Evolutionary conservation across 2,888 invertebrate species (phyloP).

Genomic region (Drosophila trichaetosa): DNA sequence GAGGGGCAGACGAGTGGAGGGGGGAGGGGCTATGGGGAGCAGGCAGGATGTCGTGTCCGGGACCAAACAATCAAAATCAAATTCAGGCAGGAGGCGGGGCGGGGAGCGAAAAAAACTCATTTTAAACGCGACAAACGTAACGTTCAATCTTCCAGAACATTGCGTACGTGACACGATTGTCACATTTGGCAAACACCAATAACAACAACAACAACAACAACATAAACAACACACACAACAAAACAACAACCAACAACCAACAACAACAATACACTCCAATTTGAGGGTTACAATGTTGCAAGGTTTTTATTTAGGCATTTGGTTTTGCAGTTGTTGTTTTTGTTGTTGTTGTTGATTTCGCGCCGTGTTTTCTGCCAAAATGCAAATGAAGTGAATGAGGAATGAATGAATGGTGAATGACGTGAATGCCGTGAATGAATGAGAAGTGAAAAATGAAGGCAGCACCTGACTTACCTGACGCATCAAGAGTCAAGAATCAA

Average conservation of each 20-base stretch:
- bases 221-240: conserved; percentile 12
- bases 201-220: conserved; percentile 18
- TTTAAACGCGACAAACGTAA: conserved; percentile 83
- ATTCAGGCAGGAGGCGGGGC: conserved; percentile 48
- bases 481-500: neutral
- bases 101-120: conserved; percentile 71
- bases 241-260: conserved; percentile 15
- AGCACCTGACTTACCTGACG: conserved; percentile 51
- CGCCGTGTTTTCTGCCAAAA: conserved; percentile 50
- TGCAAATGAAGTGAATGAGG: conserved; percentile 69
- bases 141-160: conserved; percentile 84
- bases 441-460: conserved; percentile 66
- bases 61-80: conserved; percentile 81
- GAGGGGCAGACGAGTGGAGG: neutral
- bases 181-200: conserved; percentile 66
- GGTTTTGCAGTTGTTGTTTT: conserved; percentile 29
- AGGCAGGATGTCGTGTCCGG: conserved; percentile 52
- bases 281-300: conserved; percentile 54
- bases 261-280: conserved; percentile 24
- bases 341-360: conserved; percentile 37
- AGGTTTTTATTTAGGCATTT: conserved; percentile 55
- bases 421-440: conserved; percentile 26
- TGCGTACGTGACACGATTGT: conserved; percentile 82
- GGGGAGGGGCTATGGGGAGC: neutral
- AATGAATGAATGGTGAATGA: conserved; percentile 39